A percentile compares a stretch with the other conserved stretches of the same genome.
Evolutionary conservation across 2,797 vertebrate genomes (phyloP).

Genomic region (Melanotaenia parkinsoni): DNA sequence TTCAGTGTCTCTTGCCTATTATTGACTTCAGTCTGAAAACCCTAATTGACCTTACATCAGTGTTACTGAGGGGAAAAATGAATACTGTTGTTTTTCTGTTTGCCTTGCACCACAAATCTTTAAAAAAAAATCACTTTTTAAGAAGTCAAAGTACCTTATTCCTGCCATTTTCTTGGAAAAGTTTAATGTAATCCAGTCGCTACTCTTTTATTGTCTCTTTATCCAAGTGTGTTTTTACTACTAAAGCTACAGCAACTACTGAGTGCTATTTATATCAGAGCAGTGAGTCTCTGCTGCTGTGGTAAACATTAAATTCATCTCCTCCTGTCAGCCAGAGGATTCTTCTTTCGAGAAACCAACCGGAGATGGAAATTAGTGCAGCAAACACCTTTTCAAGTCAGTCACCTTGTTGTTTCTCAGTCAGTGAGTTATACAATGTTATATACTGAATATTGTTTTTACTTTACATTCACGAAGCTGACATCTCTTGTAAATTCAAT

Average conservation of each 20-base stretch:
- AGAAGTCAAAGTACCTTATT: not conserved
- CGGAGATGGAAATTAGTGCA: slow-evolving; percentile 12
- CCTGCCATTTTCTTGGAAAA: not conserved
- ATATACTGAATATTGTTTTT: not conserved
- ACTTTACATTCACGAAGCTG: not conserved
- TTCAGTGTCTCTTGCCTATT: slow-evolving; percentile 35
- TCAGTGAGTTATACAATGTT: not conserved
- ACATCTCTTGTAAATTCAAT: slow-evolving; percentile 13
- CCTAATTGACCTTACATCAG: slow-evolving; percentile 23
- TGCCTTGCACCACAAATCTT: slow-evolving; percentile 13
- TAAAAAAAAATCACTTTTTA: not conserved
- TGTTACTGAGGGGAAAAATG: slow-evolving; percentile 25
- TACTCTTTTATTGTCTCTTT: slow-evolving; percentile 10
- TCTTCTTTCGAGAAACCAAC: slow-evolving; percentile 18
- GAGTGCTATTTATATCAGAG: slow-evolving; percentile 30
- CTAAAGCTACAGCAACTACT: slow-evolving; percentile 22
- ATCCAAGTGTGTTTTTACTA: slow-evolving; percentile 2
- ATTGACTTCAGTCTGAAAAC: slow-evolving; percentile 42
- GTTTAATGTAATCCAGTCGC: not conserved
- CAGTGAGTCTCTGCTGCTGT: slow-evolving; percentile 22
- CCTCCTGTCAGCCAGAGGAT: slow-evolving; percentile 23
- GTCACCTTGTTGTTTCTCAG: slow-evolving; percentile 6
- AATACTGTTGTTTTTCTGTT: slow-evolving; percentile 20
- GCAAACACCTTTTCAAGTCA: slow-evolving; percentile 10
- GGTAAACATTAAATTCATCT: slow-evolving; percentile 34